Percentiles rank a stretch among this genome's conserved stretches.
phyloP scores from a whole-genome alignment of 2,888 invertebrate genomes.

The Tetragonisca angustula region DNA sequence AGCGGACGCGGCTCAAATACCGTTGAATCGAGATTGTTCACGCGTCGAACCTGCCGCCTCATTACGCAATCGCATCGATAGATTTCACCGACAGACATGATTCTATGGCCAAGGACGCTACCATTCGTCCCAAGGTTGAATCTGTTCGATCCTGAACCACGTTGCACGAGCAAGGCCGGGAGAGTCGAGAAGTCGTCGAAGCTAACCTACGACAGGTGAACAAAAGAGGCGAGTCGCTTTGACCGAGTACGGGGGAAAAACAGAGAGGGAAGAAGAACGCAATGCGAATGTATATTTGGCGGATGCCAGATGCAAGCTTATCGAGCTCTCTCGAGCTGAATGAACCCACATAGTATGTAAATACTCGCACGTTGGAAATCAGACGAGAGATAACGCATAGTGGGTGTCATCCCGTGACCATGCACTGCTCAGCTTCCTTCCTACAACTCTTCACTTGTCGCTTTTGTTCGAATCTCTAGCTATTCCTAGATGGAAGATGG shows the following conservation, averaged over 20 bases:
- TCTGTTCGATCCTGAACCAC: constrained; percentile 24
- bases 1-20: constrained; percentile 15
- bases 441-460: background rate
- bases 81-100: background rate
- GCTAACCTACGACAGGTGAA: background rate
- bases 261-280: background rate
- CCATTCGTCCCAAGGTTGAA: constrained; percentile 31
- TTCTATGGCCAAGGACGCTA: constrained; percentile 30
- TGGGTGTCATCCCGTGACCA: constrained; percentile 36
- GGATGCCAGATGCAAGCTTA: background rate
- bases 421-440: constrained; percentile 5
- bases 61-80: constrained; percentile 7
- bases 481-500: background rate
- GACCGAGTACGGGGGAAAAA: background rate
- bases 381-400: constrained; percentile 36
- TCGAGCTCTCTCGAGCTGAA: background rate
- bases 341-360: background rate
- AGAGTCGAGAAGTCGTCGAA: background rate
- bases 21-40: constrained; percentile 26
- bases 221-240: background rate
- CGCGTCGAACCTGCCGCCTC: constrained; percentile 2
- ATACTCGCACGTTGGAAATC: background rate
- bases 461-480: background rate
- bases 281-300: background rate
- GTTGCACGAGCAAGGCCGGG: constrained; percentile 10